These are phyloP conservation scores for Torymus aiolomorphi DNA, from an alignment of 2,888 invertebrate species.

Conservation along the genomic window DNA sequence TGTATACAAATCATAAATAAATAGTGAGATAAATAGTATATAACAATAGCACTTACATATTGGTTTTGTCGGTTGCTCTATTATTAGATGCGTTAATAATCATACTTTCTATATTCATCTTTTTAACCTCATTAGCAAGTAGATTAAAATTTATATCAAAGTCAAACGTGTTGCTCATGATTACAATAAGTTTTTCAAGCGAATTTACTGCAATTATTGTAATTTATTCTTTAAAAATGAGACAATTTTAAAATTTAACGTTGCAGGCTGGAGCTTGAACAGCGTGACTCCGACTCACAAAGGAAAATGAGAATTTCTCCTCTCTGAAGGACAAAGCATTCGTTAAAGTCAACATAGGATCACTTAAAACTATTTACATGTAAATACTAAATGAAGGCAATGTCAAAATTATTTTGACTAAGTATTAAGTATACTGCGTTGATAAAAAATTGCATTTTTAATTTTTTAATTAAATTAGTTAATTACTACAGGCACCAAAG, in stretches of 20 bases:
- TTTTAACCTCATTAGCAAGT: background rate
- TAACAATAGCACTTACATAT: slow-evolving; percentile 1
- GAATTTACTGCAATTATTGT: too few relatives aligned
- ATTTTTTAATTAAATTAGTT: background rate
- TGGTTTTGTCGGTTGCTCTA: background rate
- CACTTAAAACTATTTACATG: slow-evolving; percentile 6
- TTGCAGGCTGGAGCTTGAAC: too few relatives aligned
- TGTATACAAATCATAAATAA: too few relatives aligned
- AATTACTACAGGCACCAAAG: too few relatives aligned
- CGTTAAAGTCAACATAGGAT: slow-evolving; percentile 26
- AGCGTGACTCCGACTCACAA: too few relatives aligned
- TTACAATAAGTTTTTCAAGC: too few relatives aligned
- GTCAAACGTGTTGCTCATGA: too few relatives aligned
- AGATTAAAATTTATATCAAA: too few relatives aligned
- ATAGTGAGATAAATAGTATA: background rate
- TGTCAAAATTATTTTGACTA: background rate
- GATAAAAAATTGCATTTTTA: background rate
- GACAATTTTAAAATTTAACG: too few relatives aligned
- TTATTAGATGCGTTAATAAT: background rate
- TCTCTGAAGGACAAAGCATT: slow-evolving; percentile 31
- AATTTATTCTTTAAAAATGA: too few relatives aligned
- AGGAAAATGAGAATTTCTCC: slow-evolving; percentile 28
- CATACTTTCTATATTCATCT: background rate
- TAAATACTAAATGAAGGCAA: slow-evolving; percentile 13
- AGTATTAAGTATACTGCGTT: background rate